phyloP scores from a whole-genome alignment of 2,797 vertebrate species.

The Alectoris magna region DNA sequence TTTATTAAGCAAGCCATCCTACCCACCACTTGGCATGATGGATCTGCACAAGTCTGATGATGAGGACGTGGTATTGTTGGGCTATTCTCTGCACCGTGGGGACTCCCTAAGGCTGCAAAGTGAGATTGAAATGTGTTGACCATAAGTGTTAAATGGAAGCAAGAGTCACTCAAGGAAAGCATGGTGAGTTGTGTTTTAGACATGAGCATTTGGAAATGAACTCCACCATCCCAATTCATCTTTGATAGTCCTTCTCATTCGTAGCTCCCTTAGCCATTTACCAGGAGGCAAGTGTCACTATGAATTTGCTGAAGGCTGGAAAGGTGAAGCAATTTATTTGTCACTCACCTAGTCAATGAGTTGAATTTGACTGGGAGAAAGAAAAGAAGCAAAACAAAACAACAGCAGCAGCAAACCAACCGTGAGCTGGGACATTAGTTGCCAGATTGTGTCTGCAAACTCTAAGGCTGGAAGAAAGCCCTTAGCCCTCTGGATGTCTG shows the following conservation, averaged over 20 bases:
- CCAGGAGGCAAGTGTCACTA: neutral
- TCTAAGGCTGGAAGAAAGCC: neutral
- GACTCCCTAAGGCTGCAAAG: neutral
- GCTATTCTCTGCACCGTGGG: neutral
- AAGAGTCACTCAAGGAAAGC: neutral
- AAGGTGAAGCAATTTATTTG: neutral
- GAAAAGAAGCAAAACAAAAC: neutral
- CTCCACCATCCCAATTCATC: neutral
- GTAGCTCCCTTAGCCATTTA: neutral
- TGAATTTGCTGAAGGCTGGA: neutral
- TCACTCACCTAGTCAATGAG: neutral
- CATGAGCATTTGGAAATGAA: neutral
- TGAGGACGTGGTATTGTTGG: fast-evolving
- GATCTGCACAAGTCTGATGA: neutral
- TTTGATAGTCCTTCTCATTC: neutral
- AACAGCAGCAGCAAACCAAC: neutral
- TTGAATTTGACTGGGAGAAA: neutral
- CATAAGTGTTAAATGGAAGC: neutral
- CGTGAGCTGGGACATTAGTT: neutral
- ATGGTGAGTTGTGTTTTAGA: neutral
- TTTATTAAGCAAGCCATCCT: neutral
- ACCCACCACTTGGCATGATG: neutral
- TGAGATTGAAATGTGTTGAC: neutral
- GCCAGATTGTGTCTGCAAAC: neutral
- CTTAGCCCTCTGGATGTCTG: neutral